Conservation (phyloP, 2,888 invertebrate species). For the Gortyna flavago region DNA sequence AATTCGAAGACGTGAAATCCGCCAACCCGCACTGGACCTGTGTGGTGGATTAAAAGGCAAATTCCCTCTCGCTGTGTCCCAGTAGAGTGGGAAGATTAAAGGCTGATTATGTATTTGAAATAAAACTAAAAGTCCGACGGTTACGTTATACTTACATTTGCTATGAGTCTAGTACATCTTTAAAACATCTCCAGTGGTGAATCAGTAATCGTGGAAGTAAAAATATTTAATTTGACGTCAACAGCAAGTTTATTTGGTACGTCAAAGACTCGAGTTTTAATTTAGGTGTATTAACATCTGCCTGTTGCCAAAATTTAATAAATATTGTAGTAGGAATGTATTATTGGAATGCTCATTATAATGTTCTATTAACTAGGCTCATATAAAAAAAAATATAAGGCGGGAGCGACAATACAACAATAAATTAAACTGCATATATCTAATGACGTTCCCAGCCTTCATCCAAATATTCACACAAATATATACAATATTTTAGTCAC, state of each 20-base stretch:
- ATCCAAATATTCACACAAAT: too few species aligned
- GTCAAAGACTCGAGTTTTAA: constrained; percentile 57
- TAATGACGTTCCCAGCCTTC: too few species aligned
- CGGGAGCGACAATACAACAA: too few species aligned
- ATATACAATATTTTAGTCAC: too few species aligned
- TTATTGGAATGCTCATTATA: constrained; percentile 12
- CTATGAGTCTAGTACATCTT: constrained; percentile 35
- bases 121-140: constrained; percentile 16
- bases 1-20: background rate
- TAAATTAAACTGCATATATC: too few species aligned
- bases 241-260: constrained; percentile 53
- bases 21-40: background rate
- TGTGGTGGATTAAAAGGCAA: background rate
- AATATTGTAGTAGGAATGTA: constrained; percentile 3
- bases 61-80: background rate
- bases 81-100: background rate
- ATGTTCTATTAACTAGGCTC: background rate
- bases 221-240: constrained; percentile 65
- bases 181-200: constrained; percentile 45
- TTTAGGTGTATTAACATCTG: constrained; percentile 36
- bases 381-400: background rate
- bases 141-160: constrained; percentile 37
- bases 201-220: constrained; percentile 51
- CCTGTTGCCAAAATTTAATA: constrained; percentile 39
- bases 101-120: constrained; percentile 6